phyloP scores from a whole-genome alignment of 2,113 vertebrate genomes.

The Sander vitreus region DNA sequence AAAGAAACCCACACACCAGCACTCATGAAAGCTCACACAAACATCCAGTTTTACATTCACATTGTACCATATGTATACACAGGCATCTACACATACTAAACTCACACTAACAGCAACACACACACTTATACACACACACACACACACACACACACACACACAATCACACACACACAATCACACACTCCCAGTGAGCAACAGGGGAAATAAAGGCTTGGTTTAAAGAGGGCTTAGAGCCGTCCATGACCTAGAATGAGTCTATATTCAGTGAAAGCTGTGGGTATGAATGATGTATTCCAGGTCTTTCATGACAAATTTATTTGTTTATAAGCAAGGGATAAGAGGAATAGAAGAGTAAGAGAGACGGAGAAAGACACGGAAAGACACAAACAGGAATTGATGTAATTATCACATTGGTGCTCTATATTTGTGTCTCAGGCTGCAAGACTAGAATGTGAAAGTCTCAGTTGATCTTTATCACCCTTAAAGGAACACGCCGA shows the following conservation, averaged over 20 bases:
- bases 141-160: no score
- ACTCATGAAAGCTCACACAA: conserved; percentile 27
- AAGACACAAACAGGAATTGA: conserved; percentile 12
- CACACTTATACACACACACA: no score
- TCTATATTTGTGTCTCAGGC: background rate
- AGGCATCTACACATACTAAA: conserved; percentile 17
- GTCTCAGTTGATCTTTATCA: conserved; percentile 15
- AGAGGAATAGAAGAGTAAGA: conserved; percentile 34
- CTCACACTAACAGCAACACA: conserved; percentile 15
- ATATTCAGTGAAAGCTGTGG: conserved; percentile 53
- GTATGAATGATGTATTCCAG: conserved; percentile 49
- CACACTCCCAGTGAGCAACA: conserved; percentile 70
- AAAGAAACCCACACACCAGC: conserved; percentile 49
- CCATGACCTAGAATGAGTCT: conserved; percentile 69
- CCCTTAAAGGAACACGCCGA: background rate
- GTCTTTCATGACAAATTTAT: conserved; percentile 59
- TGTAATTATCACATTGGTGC: conserved; percentile 20
- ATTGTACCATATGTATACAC: conserved; percentile 15
- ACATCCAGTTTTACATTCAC: conserved; percentile 40
- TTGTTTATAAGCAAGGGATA: conserved; percentile 59
- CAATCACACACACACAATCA: no score
- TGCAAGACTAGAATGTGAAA: conserved; percentile 7
- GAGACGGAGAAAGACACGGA: background rate
- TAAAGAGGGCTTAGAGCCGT: conserved; percentile 77
- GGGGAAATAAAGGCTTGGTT: conserved; percentile 82